These are phyloP conservation scores for Otolemur garnettii DNA, from an alignment of 2,113 vertebrate genomes.

Conservation along the genomic window DNA sequence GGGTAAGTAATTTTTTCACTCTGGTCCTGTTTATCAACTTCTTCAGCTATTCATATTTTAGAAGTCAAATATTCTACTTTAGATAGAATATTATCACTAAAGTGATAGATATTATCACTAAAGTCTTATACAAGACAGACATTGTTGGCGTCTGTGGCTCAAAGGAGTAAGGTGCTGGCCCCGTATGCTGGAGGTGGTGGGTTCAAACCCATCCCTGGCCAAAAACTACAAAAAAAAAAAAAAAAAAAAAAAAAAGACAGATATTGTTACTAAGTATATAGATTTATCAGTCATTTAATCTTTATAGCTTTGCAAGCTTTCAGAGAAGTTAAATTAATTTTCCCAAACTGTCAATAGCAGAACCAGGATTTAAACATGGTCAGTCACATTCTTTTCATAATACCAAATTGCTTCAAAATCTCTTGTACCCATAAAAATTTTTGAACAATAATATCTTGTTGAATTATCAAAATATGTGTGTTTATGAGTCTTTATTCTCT, in stretches of 20 bases:
- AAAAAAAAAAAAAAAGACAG: not conserved
- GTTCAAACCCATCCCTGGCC: too few species aligned
- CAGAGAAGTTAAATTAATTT: conserved; percentile 5
- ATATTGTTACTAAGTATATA: too few species aligned
- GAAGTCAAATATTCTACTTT: not conserved
- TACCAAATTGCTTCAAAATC: not conserved
- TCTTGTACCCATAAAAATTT: not conserved
- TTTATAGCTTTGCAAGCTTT: not conserved
- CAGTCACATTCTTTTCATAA: not conserved
- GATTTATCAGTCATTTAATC: not conserved
- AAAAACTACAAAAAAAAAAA: too few species aligned
- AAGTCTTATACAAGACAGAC: not conserved
- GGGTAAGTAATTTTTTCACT: not conserved
- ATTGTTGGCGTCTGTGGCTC: too few species aligned
- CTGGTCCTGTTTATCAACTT: not conserved
- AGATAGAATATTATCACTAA: not conserved
- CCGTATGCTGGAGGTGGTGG: too few species aligned
- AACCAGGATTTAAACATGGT: not conserved
- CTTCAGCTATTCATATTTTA: not conserved
- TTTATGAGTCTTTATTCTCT: not conserved
- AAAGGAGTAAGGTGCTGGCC: too few species aligned
- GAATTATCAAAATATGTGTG: conserved; percentile 32
- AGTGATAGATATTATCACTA: not conserved
- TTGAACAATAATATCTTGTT: not conserved
- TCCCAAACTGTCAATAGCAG: not conserved